These are phyloP conservation scores for Eledone cirrhosa DNA, from an alignment of 2,888 invertebrate species.

Conservation along the genomic window DNA sequence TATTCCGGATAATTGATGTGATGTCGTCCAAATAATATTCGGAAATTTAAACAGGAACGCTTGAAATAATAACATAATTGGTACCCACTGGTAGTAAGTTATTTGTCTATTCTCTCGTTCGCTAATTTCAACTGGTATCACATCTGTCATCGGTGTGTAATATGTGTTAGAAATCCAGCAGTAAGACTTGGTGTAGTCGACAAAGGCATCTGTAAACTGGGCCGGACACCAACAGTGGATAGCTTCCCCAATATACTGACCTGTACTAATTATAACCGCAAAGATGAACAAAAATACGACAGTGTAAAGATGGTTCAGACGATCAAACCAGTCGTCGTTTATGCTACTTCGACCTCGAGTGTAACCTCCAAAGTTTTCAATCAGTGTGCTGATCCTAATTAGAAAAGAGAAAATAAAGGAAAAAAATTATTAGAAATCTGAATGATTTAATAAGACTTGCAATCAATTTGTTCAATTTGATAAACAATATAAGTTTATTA, in stretches of 20 bases:
- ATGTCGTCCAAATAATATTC: conserved; percentile 52
- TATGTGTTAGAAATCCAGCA: conserved; percentile 61
- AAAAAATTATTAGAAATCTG: not conserved
- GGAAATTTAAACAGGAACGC: conserved; percentile 57
- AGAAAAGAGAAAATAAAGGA: conserved; percentile 31
- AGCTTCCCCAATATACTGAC: conserved; percentile 53
- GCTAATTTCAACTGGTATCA: conserved; percentile 46
- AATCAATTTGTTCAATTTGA: not conserved
- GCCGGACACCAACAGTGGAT: conserved; percentile 58
- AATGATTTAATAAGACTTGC: not conserved
- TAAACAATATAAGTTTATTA: not conserved
- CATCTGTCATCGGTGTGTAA: conserved; percentile 51
- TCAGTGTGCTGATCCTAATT: conserved; percentile 49
- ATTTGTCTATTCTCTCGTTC: conserved; percentile 47
- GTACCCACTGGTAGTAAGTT: conserved; percentile 60
- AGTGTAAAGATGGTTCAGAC: conserved; percentile 54
- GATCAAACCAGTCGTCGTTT: conserved; percentile 59
- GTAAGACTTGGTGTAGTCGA: conserved; percentile 50
- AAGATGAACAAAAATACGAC: conserved; percentile 53
- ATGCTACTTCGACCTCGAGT: conserved; percentile 48
- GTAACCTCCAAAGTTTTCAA: conserved; percentile 50
- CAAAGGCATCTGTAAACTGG: conserved; percentile 49
- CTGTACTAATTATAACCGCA: conserved; percentile 55
- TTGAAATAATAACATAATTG: conserved; percentile 56
- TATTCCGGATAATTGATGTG: conserved; percentile 49